Evolutionary conservation across 2,888 invertebrate species (phyloP).

Genomic region (Luperina testacea): DNA sequence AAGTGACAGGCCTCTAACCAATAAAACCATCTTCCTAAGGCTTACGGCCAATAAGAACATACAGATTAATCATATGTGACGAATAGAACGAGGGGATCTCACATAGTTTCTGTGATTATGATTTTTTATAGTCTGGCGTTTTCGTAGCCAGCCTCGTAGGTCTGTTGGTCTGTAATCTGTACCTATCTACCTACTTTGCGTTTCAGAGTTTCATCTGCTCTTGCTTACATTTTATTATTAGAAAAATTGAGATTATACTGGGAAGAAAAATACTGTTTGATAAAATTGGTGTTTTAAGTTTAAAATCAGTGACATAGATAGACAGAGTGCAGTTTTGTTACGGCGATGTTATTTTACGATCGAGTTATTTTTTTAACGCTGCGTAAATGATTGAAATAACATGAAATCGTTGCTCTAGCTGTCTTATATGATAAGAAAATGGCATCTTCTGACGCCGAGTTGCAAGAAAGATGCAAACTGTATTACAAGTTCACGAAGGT

Average conservation of each 20-base stretch:
- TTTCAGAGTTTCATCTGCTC: constrained; percentile 37
- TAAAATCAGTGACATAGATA: constrained; percentile 19
- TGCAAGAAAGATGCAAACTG: constrained; percentile 93
- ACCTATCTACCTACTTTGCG: constrained; percentile 42
- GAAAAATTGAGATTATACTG: constrained; percentile 41
- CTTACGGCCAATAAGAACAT: constrained; percentile 36
- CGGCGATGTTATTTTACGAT: constrained; percentile 43
- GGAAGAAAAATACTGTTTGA: constrained; percentile 9
- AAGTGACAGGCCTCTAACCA: constrained; percentile 23
- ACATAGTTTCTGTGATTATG: constrained; percentile 30
- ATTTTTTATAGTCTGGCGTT: constrained; percentile 45
- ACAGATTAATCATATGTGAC: background rate
- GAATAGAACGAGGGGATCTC: constrained; percentile 40
- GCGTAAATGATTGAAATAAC: constrained; percentile 64
- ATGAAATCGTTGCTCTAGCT: constrained; percentile 45
- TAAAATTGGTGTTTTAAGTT: constrained; percentile 11
- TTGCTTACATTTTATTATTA: constrained; percentile 24
- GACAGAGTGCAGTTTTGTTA: constrained; percentile 31
- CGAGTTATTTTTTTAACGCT: constrained; percentile 56
- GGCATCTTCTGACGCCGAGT: constrained; percentile 77
- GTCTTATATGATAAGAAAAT: constrained; percentile 67
- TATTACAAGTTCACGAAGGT: constrained; percentile 97
- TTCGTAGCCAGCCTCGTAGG: constrained; percentile 4
- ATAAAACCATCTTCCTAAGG: background rate
- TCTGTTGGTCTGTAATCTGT: no score